Evolutionary conservation across 2,888 invertebrate genomes (phyloP), one percentile per base, ranked within the genome.

Genomic region (Phortica magna): DNA sequence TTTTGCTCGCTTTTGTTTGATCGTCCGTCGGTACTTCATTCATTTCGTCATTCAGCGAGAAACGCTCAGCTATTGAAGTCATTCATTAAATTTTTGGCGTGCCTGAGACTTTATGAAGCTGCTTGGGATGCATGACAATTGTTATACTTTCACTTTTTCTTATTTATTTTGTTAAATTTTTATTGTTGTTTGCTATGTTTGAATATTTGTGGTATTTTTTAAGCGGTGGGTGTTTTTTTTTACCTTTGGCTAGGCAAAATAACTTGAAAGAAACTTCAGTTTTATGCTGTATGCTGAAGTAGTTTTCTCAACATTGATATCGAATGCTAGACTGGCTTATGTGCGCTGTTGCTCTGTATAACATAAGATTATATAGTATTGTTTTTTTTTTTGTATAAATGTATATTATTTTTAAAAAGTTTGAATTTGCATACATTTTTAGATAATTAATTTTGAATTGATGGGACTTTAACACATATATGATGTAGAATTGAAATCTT

Each of bases 121-220:
- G 42, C 43, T 43, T 43, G 43, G 19, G 42, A 43, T 61, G 59
- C 59, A 61, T 61, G 43, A 19, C 43, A 68, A 59, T 78, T 77
- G 80, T 81, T 79, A 77, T 80, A 85, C 85, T 85, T 85, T 85
- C 85, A 85, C 85, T 85, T 85, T 81, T 83, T 48, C 48, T 77
- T 80, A 84, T 81, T 84, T 84, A 85, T 87, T 85, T 88, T 87
- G 81, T 83, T 68, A 80, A 83, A 83, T 77, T n/a, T 55, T 55
- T 31, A 31, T 31, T 31, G 31, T 31, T 31, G 31, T 31, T 31
- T 31, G 31, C 31, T 31, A 31, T 31, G 31, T 31, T 31, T 31
- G 31, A 31, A 31, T 31, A 31, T 31, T 31, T 31, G 1, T 31
- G 31, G 31, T 31, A 31, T 31, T 31, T 31, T 31, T 31, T 31